Conservation (phyloP, 2,113 vertebrate species). For the Cochlearius cochlearius region DNA sequence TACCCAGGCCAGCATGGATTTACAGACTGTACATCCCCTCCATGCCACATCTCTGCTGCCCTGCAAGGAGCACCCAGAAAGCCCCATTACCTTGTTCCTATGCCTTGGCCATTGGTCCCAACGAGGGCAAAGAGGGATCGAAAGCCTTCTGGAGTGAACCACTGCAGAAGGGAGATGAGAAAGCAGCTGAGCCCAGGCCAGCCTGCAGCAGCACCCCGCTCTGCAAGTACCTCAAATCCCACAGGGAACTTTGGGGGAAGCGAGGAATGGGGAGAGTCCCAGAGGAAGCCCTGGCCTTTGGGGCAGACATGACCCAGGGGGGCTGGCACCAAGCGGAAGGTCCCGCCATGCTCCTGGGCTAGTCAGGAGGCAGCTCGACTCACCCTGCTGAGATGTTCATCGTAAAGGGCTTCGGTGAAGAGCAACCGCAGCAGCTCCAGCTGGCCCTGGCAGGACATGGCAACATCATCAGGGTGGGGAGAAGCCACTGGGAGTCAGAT, state of each 20-base stretch:
- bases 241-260: neutral
- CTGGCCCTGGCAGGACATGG: slow-evolving; percentile 79
- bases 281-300: neutral
- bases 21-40: neutral
- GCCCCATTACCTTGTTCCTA: slow-evolving; percentile 88
- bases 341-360: neutral
- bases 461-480: neutral
- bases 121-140: slow-evolving; percentile 93
- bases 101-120: slow-evolving; percentile 96
- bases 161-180: slow-evolving; percentile 76
- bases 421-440: slow-evolving; percentile 84
- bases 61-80: neutral
- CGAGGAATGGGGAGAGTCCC: neutral
- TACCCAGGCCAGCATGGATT: neutral
- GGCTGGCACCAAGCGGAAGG: rapidly evolving
- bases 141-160: slow-evolving; percentile 95
- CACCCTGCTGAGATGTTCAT: slow-evolving; percentile 87
- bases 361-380: slow-evolving; percentile 1
- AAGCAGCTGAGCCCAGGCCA: neutral
- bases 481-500: neutral
- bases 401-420: slow-evolving; percentile 87
- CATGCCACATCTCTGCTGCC: neutral
- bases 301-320: neutral
- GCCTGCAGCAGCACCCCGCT: rapidly evolving
- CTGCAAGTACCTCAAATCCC: neutral